Evolutionary conservation across 2,113 vertebrate genomes (phyloP).

Genomic region (Urocynchramus pylzowi): DNA sequence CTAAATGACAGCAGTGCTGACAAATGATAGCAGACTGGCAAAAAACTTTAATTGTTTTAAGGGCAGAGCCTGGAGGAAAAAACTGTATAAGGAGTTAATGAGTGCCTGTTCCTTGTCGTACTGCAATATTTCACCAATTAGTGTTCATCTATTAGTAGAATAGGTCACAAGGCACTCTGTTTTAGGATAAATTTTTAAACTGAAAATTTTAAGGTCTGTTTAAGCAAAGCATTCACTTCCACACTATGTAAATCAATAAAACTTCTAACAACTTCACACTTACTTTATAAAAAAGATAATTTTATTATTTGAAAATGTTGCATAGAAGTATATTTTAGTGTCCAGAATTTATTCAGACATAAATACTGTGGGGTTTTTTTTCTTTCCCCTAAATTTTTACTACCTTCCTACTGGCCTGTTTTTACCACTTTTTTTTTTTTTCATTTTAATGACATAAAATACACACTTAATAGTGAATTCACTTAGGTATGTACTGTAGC

Average conservation of each 20-base stretch:
- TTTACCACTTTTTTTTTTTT: neutral
- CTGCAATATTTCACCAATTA: neutral
- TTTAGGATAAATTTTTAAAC: neutral
- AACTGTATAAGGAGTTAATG: neutral
- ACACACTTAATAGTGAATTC: neutral
- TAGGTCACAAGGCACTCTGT: neutral
- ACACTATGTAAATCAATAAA: neutral
- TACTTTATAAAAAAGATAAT: neutral
- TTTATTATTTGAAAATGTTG: neutral
- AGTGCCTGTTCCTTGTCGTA: fast-evolving
- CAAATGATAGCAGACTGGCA: neutral
- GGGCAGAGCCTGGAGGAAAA: neutral
- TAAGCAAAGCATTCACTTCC: neutral
- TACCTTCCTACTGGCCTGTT: neutral
- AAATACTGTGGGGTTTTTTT: neutral
- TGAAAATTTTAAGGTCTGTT: neutral
- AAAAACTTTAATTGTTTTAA: neutral
- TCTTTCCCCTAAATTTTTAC: neutral
- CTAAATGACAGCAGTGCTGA: neutral
- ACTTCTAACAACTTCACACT: neutral
- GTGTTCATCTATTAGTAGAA: neutral
- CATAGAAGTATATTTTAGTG: neutral
- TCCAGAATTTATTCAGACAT: neutral
- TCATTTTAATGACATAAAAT: neutral
- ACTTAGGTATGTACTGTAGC: neutral